phyloP scores from a whole-genome alignment of 2,888 invertebrate genomes.

The Lacanobia wlatinum region DNA sequence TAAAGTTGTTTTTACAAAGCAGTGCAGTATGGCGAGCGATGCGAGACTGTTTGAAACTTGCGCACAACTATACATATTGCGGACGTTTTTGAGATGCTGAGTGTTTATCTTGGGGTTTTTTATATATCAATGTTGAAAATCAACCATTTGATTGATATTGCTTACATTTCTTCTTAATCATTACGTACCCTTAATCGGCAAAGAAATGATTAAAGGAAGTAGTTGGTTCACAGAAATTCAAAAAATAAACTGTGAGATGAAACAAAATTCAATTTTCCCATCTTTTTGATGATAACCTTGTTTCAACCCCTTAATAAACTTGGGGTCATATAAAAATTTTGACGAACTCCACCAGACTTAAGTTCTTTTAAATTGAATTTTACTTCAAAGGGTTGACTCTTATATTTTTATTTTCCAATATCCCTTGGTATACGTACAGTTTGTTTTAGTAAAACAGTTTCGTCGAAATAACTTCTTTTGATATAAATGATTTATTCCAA shows the following conservation, averaged over 20 bases:
- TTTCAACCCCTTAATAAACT: conserved; percentile 43
- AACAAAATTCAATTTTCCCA: conserved; percentile 21
- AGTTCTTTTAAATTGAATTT: conserved; percentile 54
- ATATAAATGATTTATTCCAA: conserved; percentile 32
- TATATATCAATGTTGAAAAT: too few species aligned
- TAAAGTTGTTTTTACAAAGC: too few species aligned
- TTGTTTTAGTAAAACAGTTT: conserved; percentile 32
- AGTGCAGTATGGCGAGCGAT: too few species aligned
- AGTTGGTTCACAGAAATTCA: neutral
- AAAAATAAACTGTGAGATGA: conserved; percentile 19
- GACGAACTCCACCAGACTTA: conserved; percentile 43
- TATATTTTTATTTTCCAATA: conserved; percentile 27
- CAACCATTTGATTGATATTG: too few species aligned
- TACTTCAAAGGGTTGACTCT: conserved; percentile 34
- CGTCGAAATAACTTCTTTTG: conserved; percentile 22
- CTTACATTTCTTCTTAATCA: too few species aligned
- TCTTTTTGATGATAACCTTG: conserved; percentile 22
- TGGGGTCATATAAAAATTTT: conserved; percentile 40
- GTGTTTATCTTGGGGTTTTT: too few species aligned
- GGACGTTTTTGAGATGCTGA: too few species aligned
- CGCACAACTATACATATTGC: too few species aligned
- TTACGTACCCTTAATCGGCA: too few species aligned
- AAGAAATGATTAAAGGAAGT: neutral
- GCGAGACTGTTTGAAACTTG: too few species aligned
- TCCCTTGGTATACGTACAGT: conserved; percentile 10